These are phyloP conservation scores for Sylvia borin DNA, from an alignment of 2,797 vertebrate genomes.

Conservation along the genomic window DNA sequence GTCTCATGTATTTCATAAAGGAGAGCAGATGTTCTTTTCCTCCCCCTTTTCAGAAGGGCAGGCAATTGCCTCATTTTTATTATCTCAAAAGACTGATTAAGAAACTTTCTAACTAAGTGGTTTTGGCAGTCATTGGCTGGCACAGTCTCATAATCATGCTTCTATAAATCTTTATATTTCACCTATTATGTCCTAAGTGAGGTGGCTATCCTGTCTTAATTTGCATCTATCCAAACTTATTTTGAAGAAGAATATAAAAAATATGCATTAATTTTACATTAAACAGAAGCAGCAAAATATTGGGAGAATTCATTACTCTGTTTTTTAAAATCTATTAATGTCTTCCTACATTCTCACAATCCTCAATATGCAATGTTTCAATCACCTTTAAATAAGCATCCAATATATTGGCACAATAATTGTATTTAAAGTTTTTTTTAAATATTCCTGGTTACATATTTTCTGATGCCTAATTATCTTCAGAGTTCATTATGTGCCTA, in stretches of 20 bases:
- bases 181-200: neutral
- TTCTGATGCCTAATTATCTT: neutral
- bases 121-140: neutral
- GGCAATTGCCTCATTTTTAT: neutral
- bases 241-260: neutral
- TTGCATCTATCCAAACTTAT: neutral
- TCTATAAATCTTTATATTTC: neutral
- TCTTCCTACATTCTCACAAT: neutral
- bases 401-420: neutral
- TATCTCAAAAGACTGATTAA: neutral
- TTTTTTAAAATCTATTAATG: neutral
- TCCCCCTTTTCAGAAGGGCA: neutral
- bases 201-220: neutral
- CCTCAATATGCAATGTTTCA: neutral
- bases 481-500: neutral
- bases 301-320: neutral
- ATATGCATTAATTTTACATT: neutral
- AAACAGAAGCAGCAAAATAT: neutral
- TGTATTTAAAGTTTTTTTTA: neutral
- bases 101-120: neutral
- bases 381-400: neutral
- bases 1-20: neutral
- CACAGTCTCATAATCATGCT: neutral
- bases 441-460: neutral
- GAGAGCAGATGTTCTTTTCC: neutral